phyloP scores from a whole-genome alignment of 1,140 invertebrate genomes.

The Diachasma alloeum region DNA sequence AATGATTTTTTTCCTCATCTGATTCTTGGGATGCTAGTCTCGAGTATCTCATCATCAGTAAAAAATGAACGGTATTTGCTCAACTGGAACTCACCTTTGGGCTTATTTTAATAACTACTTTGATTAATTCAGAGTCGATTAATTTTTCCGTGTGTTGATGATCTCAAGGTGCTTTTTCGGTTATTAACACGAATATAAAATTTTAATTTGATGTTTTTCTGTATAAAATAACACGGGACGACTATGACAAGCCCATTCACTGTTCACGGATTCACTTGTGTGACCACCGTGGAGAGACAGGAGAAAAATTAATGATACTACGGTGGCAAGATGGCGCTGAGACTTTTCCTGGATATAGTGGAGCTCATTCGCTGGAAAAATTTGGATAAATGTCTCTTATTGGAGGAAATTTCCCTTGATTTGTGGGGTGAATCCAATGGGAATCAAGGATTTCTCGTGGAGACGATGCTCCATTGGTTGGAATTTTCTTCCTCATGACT shows the following conservation, averaged over 20 bases:
- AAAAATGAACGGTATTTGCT: constrained; percentile 2
- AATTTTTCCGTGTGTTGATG: neutral
- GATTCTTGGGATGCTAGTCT: neutral
- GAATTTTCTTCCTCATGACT: too few species aligned
- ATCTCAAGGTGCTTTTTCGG: neutral
- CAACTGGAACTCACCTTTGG: neutral
- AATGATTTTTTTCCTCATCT: neutral
- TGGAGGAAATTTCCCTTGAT: too few species aligned
- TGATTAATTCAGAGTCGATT: neutral
- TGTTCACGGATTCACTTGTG: constrained; percentile 2
- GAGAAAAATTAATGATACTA: too few species aligned
- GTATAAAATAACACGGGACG: constrained; percentile 4
- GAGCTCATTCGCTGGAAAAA: too few species aligned
- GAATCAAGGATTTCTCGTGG: too few species aligned
- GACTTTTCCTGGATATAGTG: too few species aligned
- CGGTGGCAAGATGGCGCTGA: too few species aligned
- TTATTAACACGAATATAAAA: neutral
- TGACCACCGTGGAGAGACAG: neutral
- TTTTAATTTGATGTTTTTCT: neutral
- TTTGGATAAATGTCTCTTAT: too few species aligned
- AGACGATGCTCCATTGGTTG: too few species aligned
- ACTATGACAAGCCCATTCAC: constrained; percentile 9
- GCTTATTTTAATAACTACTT: neutral
- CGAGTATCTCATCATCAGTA: neutral
- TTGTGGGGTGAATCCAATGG: too few species aligned